Base-by-base conservation (phyloP, 2,888 invertebrate genomes). In the Andrena bucephala region DNA sequence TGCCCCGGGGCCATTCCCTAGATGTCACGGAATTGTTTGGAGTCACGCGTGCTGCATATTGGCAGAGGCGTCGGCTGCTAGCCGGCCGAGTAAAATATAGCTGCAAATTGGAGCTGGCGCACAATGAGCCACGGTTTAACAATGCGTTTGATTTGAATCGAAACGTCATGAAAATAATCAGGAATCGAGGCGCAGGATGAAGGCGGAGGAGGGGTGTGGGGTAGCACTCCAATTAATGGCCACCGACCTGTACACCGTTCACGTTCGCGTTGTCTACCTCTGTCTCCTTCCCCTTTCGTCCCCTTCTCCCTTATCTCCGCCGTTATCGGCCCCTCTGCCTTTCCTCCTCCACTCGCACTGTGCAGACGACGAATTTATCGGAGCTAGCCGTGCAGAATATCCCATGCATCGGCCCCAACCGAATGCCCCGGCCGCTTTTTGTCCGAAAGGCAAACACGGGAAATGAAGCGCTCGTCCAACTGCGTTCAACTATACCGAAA, bases 121-220 rank as follows among this genome's bases (percentile, higher is more conserved):
- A 90, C 90, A 91, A 91, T 90, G 90, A 90, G 87, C 78, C 66
- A 73, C 78, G 86, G 89, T 85, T 89, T 86, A 85, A 90, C 90
- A 91, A 90, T 91, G 90, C 90, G 87, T 89, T 89, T 87, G 91
- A 91, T 91, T 91, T 87, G 89, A 90, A 91, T 91, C 85, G 91
- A 89, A 89, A 91, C 88, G 89, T 91, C 91, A 91, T 88, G 91
- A 91, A 92, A 91, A 92, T 92, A 92, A 92, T 91, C 91, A 91
- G 89, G 36, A 27, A 6, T 16, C 50, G 29, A 27, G 83, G n/a
- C 10, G n/a, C 20, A 33, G 62, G 42, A 48, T 33, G 31, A 48
- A 29, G 42, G 13, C 6, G 65, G 69, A 42, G 70, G 70, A 6
- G n/a, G 33, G 2, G 42, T 36, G 27, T 16, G 76, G 68, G 81